Evolutionary conservation across 1,140 invertebrate genomes (phyloP), one percentile per base, ranked within the genome.

Genomic region (Liolophura sinensis): DNA sequence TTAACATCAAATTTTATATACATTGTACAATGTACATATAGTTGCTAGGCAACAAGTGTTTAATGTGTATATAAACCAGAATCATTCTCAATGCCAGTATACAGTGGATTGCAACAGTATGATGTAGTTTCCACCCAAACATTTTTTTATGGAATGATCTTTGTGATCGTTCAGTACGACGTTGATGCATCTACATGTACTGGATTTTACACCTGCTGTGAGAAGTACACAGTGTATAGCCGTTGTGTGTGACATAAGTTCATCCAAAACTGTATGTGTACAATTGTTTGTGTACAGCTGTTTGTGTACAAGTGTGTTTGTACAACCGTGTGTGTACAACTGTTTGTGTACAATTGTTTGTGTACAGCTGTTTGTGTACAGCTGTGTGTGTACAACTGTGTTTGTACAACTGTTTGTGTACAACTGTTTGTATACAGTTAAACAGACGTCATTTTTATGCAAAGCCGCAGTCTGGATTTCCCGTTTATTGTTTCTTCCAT

Each of bases 391-490:
- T 56, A 12, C 25, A 56, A 22, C n/a, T 56, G 54, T 56, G 20
- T 56, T 12, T 56, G 20, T 56, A 56, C 25, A 12, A 22, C n/a
- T 56, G 25, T 56, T 22, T 56, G 20, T 56, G 20, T 56, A 56
- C 25, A 12, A 22, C n/a, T 56, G 11, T 56, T 22, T 56, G 25
- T 56, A 20, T 56, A 3, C 31, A 11, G 22, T 9, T 57, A 6
- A 25, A 57, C 22, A 14, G 22, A 14, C 22, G 24, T 9, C 31
- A 57, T 3, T 5, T 57, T 25, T 57, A 6, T 57, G 31, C 22
- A 57, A 12, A 57, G 6, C 6, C 22, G 24, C 31, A 57, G 12
- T 25, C 22, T 25, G 22, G 31, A 25, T 12, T 57, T 25, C 31
- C 15, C 31, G 22, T 57, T 5, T 57, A 57, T 57, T 18, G 22